These are phyloP conservation scores for Hypena proboscidalis DNA, from an alignment of 2,888 invertebrate species.

Conservation along the genomic window DNA sequence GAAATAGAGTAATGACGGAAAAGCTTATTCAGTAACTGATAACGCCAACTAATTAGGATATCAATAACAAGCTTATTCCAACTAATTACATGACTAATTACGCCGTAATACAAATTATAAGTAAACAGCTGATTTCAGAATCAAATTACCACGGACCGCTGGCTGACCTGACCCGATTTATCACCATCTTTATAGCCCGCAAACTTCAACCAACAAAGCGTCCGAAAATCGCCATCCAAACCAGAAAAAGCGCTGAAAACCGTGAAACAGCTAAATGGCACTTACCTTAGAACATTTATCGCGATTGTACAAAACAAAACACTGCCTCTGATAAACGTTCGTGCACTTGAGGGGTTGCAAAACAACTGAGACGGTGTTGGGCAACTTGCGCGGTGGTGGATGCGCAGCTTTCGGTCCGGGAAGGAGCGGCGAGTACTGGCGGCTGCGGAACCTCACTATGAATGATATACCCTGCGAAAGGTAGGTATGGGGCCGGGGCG, in stretches of 20 bases:
- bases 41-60: background rate
- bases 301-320: slow-evolving; percentile 64
- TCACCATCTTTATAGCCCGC: slow-evolving; percentile 30
- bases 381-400: slow-evolving; percentile 39
- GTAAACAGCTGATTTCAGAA: slow-evolving; percentile 21
- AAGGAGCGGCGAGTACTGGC: slow-evolving; percentile 39
- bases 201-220: slow-evolving; percentile 12
- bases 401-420: slow-evolving; percentile 56
- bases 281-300: slow-evolving; percentile 79
- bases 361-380: slow-evolving; percentile 66
- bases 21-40: too few species aligned
- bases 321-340: slow-evolving; percentile 51
- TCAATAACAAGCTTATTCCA: background rate
- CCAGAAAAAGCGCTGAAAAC: background rate
- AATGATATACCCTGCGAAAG: slow-evolving; percentile 63
- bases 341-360: slow-evolving; percentile 46
- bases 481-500: slow-evolving; percentile 47
- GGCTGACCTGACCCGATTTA: slow-evolving; percentile 39
- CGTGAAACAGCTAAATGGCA: slow-evolving; percentile 3
- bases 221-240: background rate
- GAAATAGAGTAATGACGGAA: too few species aligned
- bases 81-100: slow-evolving; percentile 1
- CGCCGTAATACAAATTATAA: background rate
- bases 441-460: slow-evolving; percentile 62
- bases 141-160: slow-evolving; percentile 23